Base-by-base conservation (phyloP, 1,140 invertebrate genomes). In the Protaetia brevitarsis region DNA sequence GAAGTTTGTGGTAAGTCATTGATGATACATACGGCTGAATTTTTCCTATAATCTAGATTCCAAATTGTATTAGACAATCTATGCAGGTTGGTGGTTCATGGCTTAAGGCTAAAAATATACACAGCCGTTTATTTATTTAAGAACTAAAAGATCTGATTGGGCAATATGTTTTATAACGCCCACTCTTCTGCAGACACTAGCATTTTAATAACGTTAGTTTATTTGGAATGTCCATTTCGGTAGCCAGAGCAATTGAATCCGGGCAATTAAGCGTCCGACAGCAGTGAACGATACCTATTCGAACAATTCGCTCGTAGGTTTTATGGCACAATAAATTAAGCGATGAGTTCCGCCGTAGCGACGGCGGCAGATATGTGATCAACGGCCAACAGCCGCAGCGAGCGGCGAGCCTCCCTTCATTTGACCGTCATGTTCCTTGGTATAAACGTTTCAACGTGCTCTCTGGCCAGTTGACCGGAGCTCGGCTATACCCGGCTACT, bases 261-360 rank as follows among this genome's bases (percentile, higher is more conserved):
- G 16, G 19, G 41, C 41, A 51, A 51, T 51, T 16, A 51, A n/a
- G n/a, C n/a, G n/a, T 51, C 26, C 26, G 26, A 23, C 41, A 23
- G 19, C 26, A 51, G 16, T 23, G 41, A 51, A 51, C 41, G 41
- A 51, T 51, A 51, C 41, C 41, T 51, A 51, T 23, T 21, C 41
- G 13, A 23, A 51, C 41, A 51, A 51, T 51, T 51, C 41, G 19
- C 41, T 51, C 41, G 41, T 51, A 51, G 41, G 19, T 51, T 51
- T 51, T 51, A 51, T 51, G 41, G 41, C 19, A 51, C 41, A 13
- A 51, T 51, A 51, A 51, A 51, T 51, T 51, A 51, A 51, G 41
- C 41, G 41, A 51, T 51, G 41, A 51, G 41, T 51, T 51, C 26
- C 41, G 19, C 41, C 13, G 41, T 51, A 51, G 41, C 41, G 41